Evolutionary conservation across 2,888 invertebrate species (phyloP).

Genomic region (Keiferia lycopersicella): DNA sequence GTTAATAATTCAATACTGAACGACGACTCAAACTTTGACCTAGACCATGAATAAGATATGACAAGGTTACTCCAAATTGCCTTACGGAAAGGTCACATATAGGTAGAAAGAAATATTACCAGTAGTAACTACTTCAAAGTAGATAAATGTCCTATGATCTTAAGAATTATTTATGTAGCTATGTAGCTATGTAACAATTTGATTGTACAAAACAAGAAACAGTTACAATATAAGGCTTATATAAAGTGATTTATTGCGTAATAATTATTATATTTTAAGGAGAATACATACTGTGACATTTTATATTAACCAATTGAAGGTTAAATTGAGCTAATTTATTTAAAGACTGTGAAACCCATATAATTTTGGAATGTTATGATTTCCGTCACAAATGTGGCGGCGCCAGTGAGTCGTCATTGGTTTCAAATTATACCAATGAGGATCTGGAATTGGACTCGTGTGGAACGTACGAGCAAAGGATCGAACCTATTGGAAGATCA

Average conservation of each 20-base stretch:
- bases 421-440: slow-evolving; percentile 22
- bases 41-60: neutral
- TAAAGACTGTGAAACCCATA: neutral
- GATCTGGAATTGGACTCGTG: slow-evolving; percentile 24
- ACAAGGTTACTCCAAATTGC: neutral
- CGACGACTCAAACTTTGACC: slow-evolving; percentile 4
- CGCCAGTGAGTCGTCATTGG: slow-evolving; percentile 27
- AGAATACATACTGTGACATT: neutral
- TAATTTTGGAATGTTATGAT: neutral
- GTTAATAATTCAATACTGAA: slow-evolving; percentile 7
- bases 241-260: too few relatives aligned
- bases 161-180: too few relatives aligned
- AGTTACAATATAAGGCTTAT: too few relatives aligned
- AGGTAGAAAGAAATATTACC: neutral
- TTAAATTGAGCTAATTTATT: neutral
- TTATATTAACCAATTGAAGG: neutral
- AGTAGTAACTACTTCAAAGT: neutral
- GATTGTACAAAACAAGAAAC: too few relatives aligned
- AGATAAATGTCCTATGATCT: neutral
- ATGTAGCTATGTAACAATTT: too few relatives aligned
- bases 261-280: too few relatives aligned
- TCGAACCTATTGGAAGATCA: slow-evolving; percentile 3
- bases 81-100: neutral
- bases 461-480: neutral
- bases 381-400: slow-evolving; percentile 28